Evolutionary conservation across 2,797 vertebrate genomes (phyloP), one percentile per base, ranked within the genome.

Genomic region (Cirrhinus mrigala): DNA sequence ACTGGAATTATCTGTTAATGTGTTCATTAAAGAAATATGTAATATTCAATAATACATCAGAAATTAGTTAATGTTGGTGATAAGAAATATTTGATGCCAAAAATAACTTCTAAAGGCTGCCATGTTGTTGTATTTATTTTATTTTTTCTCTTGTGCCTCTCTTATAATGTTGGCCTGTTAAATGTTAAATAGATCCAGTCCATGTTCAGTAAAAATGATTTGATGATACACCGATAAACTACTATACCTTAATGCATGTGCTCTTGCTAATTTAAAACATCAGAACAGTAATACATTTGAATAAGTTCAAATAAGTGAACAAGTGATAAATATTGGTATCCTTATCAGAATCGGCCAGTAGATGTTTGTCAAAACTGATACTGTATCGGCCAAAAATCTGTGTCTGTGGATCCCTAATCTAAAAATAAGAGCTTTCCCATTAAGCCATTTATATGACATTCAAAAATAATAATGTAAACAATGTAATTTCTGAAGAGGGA

Each of bases 221-320:
- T 69, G 33, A 69, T 22, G 29, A 68, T 37, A 9, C 58, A 14
- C 10, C 1, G 24, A 60, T 14, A 12, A 44, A 44, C 8, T 44
- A 44, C 1, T 44, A 44, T 44, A 44, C 40, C 40, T 44, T 44
- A 24, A 60, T 6, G 58, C 58, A 5, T 12, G 56, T 0, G 3
- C 5, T 24, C 11, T n/a, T n/a, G 22, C 10, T 60, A 2, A 60
- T 24, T 60, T 27, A 62, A 62, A 12, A 24, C 58, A 44, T 44
- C 4, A 6, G 12, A 68, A 69, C 33, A 5, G 10, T 6, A 40
- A 40, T 14, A 20, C 22, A 12, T 12, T 40, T 69, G 20, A 40
- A 22, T 44, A 80, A 18, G 46, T 70, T 69, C 69, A 79, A 50
- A 68, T 20, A n/a, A 68, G 56, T 16, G 60, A 81, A 76, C 74